phyloP scores from a whole-genome alignment of 2,797 vertebrate species.

The Schizopygopsis pylzovi region DNA sequence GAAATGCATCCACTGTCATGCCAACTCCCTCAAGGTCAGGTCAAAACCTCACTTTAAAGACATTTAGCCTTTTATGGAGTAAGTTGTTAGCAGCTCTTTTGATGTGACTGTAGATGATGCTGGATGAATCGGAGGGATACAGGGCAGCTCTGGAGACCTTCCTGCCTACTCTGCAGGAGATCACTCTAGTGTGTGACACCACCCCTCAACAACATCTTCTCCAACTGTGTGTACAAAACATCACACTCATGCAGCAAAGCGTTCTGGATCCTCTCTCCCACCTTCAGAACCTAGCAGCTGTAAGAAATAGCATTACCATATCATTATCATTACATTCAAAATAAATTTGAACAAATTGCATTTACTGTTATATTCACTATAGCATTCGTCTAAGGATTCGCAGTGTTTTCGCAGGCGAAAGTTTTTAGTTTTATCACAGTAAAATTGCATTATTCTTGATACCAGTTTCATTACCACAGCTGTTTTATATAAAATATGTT shows the following conservation, averaged over 20 bases:
- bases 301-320: constrained; percentile 68
- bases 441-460: too few relatives aligned
- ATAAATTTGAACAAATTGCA: background rate
- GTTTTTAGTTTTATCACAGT: background rate
- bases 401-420: too few relatives aligned
- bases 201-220: constrained; percentile 73
- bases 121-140: constrained; percentile 89
- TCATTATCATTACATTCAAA: background rate
- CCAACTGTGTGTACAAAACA: constrained; percentile 71
- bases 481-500: background rate
- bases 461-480: background rate
- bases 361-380: background rate
- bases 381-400: too few relatives aligned
- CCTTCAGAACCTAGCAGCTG: constrained; percentile 80
- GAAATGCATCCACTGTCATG: constrained; percentile 80
- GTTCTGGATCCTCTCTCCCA: constrained; percentile 80
- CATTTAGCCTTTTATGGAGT: background rate
- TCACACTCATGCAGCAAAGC: constrained; percentile 79
- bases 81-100: background rate
- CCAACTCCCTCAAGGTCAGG: constrained; percentile 84
- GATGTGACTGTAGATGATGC: constrained; percentile 80
- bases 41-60: background rate
- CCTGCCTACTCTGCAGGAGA: constrained; percentile 78
- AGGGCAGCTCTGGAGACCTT: constrained; percentile 77
- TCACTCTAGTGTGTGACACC: constrained; percentile 84